Evolutionary conservation across 2,113 vertebrate species (phyloP).

Genomic region (Odobenus rosmarus): DNA sequence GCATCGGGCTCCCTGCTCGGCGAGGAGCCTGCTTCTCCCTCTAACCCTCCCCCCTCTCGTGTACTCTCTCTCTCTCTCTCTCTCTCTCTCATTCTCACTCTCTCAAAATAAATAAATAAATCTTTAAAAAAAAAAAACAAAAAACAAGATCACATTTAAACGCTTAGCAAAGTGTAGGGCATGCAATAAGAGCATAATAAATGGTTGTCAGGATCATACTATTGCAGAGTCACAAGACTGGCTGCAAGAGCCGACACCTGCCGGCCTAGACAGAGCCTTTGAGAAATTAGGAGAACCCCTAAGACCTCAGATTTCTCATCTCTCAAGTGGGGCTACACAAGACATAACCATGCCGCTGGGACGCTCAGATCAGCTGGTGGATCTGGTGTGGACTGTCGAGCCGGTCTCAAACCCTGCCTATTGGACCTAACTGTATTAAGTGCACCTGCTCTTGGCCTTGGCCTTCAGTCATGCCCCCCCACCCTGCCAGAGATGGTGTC

Average conservation of each 20-base stretch:
- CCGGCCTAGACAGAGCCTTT: background rate
- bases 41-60: too few relatives aligned
- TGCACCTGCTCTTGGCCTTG: background rate
- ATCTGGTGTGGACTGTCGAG: background rate
- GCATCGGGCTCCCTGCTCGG: too few relatives aligned
- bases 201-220: background rate
- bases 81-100: too few relatives aligned
- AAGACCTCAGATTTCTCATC: background rate
- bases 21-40: too few relatives aligned
- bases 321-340: background rate
- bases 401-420: background rate
- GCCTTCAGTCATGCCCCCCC: background rate
- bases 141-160: background rate
- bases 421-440: background rate
- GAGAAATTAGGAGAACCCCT: background rate
- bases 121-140: too few relatives aligned
- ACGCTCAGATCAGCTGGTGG: background rate
- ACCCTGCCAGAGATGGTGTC: background rate
- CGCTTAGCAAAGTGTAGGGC: background rate
- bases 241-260: background rate
- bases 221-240: background rate
- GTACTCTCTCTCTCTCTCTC: too few relatives aligned
- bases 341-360: background rate
- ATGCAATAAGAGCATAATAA: background rate
- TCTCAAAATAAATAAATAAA: too few relatives aligned